These are phyloP conservation scores for Laspeyria flexula DNA, from an alignment of 2,888 invertebrate genomes.

Conservation along the genomic window DNA sequence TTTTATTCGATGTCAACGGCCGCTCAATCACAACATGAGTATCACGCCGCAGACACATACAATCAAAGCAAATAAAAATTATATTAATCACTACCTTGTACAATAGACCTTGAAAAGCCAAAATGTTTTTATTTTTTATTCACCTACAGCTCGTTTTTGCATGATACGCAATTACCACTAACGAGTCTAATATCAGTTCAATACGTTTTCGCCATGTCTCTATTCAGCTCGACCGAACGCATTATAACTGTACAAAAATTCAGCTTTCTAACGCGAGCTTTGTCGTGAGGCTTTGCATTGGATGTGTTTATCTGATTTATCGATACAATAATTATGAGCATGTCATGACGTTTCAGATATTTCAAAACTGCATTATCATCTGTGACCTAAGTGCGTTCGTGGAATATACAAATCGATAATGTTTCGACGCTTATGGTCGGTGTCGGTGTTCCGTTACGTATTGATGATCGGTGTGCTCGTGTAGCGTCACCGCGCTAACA, in stretches of 20 bases:
- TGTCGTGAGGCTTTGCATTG: slow-evolving; percentile 61
- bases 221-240: slow-evolving; percentile 50
- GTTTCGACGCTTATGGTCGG: slow-evolving; percentile 41
- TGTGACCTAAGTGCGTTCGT: slow-evolving; percentile 47
- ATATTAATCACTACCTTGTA: slow-evolving; percentile 69
- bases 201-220: slow-evolving; percentile 64
- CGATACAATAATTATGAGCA: slow-evolving; percentile 67
- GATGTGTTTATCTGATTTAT: slow-evolving; percentile 68
- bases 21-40: slow-evolving; percentile 57
- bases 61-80: slow-evolving; percentile 76
- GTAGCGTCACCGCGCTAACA: slow-evolving; percentile 57
- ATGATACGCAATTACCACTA: slow-evolving; percentile 74
- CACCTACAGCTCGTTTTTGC: slow-evolving; percentile 62
- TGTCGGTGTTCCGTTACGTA: slow-evolving; percentile 51
- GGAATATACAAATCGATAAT: slow-evolving; percentile 57
- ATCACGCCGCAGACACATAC: slow-evolving; percentile 57
- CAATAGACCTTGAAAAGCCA: slow-evolving; percentile 60
- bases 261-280: slow-evolving; percentile 76
- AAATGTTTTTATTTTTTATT: slow-evolving; percentile 61
- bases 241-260: slow-evolving; percentile 67
- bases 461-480: slow-evolving; percentile 48
- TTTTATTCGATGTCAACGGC: slow-evolving; percentile 73
- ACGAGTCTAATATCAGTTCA: slow-evolving; percentile 68
- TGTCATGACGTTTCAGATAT: slow-evolving; percentile 58
- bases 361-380: slow-evolving; percentile 62